phyloP scores from a whole-genome alignment of 2,888 invertebrate genomes.

The Sarcophaga rosellei region DNA sequence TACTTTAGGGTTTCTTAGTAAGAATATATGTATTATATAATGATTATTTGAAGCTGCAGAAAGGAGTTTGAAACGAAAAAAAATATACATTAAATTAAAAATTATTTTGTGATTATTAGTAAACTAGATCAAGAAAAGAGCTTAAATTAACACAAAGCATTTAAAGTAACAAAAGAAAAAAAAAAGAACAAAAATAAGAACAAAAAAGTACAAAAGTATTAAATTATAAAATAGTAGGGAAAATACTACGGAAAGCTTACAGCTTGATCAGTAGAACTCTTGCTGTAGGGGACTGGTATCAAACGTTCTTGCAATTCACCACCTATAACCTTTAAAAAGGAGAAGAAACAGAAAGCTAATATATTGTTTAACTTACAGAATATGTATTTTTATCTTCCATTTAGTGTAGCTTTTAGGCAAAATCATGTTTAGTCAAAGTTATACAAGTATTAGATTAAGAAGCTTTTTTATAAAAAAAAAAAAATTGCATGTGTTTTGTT shows the following conservation, averaged over 20 bases:
- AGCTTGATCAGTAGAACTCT: constrained; percentile 99
- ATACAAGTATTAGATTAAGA: constrained; percentile 23
- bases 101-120: background rate
- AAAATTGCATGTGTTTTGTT: background rate
- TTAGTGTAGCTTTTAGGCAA: constrained; percentile 34
- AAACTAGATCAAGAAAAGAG: background rate
- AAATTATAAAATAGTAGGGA: background rate
- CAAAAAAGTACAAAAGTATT: constrained; percentile 19
- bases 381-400: constrained; percentile 15
- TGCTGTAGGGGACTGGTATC: constrained; percentile 99
- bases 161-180: constrained; percentile 24
- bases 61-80: background rate
- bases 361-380: constrained; percentile 35
- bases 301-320: constrained; percentile 99
- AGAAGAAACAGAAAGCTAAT: constrained; percentile 76
- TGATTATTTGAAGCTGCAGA: constrained; percentile 13
- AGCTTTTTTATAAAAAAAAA: constrained; percentile 10
- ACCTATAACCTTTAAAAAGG: constrained; percentile 99
- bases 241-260: constrained; percentile 87
- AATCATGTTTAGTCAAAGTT: constrained; percentile 40
- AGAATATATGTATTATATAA: too few species aligned
- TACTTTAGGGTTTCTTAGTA: too few species aligned
- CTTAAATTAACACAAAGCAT: constrained; percentile 48
- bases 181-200: constrained; percentile 13
- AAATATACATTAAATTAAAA: constrained; percentile 14